Base-by-base conservation (phyloP, 2,113 vertebrate genomes). In the Phasianus colchicus region DNA sequence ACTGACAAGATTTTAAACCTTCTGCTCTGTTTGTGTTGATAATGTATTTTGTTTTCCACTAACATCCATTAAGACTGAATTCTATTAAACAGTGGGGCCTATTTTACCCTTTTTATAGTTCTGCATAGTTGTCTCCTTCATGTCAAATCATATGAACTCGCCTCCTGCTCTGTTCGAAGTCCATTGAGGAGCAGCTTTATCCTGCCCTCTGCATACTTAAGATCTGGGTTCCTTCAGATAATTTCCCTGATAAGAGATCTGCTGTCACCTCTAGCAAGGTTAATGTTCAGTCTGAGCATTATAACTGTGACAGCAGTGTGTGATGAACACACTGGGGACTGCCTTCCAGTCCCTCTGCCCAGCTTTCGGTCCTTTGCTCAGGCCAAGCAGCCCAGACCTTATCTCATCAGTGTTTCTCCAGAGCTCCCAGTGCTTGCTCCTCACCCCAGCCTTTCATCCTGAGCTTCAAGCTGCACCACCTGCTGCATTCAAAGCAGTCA, bases 91-190 rank as follows among this genome's bases (percentile, higher is more conserved):
- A 88, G 80, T 58, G 88, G 95, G 96, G 93, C 81, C 4, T 81
- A 83, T 97, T 96, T 96, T 86, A 94, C 94, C 95, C 93, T 95
- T 97, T 96, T 96, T 86, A 96, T 96, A 95, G 84, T 80, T 96
- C 40, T 61, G 81, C 87, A 81, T 90, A n/a, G 4, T 84, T 34
- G 89, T 60, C 34, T 96, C 54, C 61, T 88, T 90, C 4, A 3
- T 88, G 82, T 87, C 69, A 71, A 45, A 80, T 29, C 1, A 1
- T 14, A 71, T 61, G 5, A 77, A 30, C n/a, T 83, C 36, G 27
- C 73, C 40, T 79, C 75, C 61, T 42, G 2, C 61, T 79, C 79
- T 22, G 43, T 21, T 4, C n/a, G 52, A 52, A 57, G 81, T 65
- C 79, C 45, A 20, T 4, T 0, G 1, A 79, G 75, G 67, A 92